Evolutionary conservation across 2,797 vertebrate genomes (phyloP), one percentile per base, ranked within the genome.

Genomic region (Chelon labrosus): DNA sequence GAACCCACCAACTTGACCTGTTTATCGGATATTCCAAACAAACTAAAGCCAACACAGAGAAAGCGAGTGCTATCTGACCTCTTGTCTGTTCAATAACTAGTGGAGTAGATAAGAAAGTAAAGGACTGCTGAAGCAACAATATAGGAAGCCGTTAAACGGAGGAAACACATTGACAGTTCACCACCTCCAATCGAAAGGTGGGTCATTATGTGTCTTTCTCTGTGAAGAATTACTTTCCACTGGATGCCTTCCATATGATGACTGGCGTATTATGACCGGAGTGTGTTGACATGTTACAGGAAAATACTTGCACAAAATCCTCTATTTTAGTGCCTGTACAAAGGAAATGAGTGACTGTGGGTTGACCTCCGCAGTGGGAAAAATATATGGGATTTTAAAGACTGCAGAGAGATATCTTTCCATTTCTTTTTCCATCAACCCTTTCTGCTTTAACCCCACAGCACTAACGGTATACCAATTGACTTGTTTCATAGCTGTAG

Each of bases 61-160:
- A 20, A 54, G 58, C 60, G 70, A 73, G 84, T 54, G 39, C 47
- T 10, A 14, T 78, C 52, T 80, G 80, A 76, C 71, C 75, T 73
- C 54, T 19, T 10, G 44, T 47, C 73, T 58, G 67, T 47, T 84
- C 79, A 80, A 78, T 80, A 74, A 22, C 46, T 1, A 31, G 62
- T 64, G 75, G 72, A n/a, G 44, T 6, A 83, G 85, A 90, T 80
- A 80, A 86, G 73, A 68, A 10, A 78, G 76, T 74, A 61, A 51
- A 53, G 27, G 12, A 46, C 12, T 80, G 79, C 82, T 89, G 84
- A 90, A 83, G 71, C 80, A 73, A 81, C 85, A 77, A 25, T 73
- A 85, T 73, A 57, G 74, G 53, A 82, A 85, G 68, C 76, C 50
- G 42, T 79, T 82, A 73, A 65, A 83, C 38, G 42, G 42, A 49